Conservation (phyloP, 2,888 invertebrate genomes). For the Yponomeuta sedellus region DNA sequence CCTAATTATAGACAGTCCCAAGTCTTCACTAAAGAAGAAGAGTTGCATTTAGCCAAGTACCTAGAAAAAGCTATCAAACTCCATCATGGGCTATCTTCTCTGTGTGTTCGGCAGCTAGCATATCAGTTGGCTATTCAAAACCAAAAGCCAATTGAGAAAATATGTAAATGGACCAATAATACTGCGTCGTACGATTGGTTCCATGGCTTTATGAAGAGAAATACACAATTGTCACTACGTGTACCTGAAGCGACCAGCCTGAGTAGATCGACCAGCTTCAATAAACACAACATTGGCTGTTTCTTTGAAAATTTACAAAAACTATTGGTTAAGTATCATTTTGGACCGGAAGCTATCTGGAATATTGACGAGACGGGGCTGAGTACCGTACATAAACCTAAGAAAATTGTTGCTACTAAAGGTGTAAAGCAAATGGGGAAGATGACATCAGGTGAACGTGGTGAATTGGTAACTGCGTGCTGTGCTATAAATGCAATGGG, state of each 20-base stretch:
- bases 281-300: conserved; percentile 18
- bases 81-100: conserved; percentile 28
- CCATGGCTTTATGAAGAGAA: conserved; percentile 21
- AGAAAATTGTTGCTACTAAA: conserved; percentile 35
- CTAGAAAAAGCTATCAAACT: conserved; percentile 24
- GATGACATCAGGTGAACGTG: conserved; percentile 42
- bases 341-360: conserved; percentile 9
- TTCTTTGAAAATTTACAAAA: conserved; percentile 18
- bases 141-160: conserved; percentile 22
- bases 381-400: conserved; percentile 24
- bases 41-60: conserved; percentile 22
- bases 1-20: conserved; percentile 22
- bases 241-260: conserved; percentile 19
- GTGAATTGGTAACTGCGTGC: conserved; percentile 36
- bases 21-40: conserved; percentile 22
- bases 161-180: conserved; percentile 14
- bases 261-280: conserved; percentile 7
- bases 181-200: conserved; percentile 24
- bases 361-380: conserved; percentile 42
- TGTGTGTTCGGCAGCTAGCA: conserved; percentile 28
- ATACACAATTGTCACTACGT: conserved; percentile 23
- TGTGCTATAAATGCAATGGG: conserved; percentile 39
- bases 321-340: conserved; percentile 27
- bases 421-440: conserved; percentile 41
- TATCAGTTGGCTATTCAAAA: conserved; percentile 28